These are phyloP conservation scores for Zaprionus africanus DNA, from an alignment of 1,140 invertebrate species.

Conservation along the genomic window DNA sequence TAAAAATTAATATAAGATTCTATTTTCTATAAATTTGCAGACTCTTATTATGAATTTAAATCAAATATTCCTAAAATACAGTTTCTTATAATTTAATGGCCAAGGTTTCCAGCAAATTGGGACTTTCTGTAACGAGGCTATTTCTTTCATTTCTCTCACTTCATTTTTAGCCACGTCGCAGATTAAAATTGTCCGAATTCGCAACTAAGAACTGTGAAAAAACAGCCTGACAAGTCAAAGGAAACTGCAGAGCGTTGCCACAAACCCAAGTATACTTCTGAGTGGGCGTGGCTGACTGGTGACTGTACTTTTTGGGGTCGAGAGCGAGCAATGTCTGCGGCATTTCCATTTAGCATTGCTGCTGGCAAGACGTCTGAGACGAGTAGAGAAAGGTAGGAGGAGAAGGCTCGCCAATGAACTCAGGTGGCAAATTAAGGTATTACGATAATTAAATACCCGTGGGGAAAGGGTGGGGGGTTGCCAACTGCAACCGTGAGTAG, in stretches of 20 bases:
- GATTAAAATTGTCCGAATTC: neutral
- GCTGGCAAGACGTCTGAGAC: slow-evolving; percentile 35
- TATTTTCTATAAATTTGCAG: no score
- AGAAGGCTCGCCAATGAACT: slow-evolving; percentile 58
- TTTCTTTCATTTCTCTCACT: neutral
- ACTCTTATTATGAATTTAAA: no score
- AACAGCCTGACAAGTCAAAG: neutral
- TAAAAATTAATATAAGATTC: no score
- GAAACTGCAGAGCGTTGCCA: slow-evolving; percentile 16
- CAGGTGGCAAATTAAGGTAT: slow-evolving; percentile 81
- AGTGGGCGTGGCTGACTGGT: slow-evolving; percentile 11
- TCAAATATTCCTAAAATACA: no score
- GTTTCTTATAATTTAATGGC: no score
- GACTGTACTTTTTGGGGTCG: slow-evolving; percentile 37
- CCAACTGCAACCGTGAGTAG: slow-evolving; percentile 39
- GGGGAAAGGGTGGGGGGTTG: neutral
- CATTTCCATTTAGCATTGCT: slow-evolving; percentile 62
- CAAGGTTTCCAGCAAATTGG: no score
- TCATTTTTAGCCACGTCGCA: neutral
- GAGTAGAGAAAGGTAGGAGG: neutral
- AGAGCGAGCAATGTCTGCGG: slow-evolving; percentile 59
- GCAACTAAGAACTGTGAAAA: neutral
- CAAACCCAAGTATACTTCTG: neutral
- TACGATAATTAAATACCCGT: slow-evolving; percentile 63
- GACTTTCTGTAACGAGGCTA: no score